Evolutionary conservation across 2,797 vertebrate species (phyloP).

Genomic region (Trachops cirrhosus): DNA sequence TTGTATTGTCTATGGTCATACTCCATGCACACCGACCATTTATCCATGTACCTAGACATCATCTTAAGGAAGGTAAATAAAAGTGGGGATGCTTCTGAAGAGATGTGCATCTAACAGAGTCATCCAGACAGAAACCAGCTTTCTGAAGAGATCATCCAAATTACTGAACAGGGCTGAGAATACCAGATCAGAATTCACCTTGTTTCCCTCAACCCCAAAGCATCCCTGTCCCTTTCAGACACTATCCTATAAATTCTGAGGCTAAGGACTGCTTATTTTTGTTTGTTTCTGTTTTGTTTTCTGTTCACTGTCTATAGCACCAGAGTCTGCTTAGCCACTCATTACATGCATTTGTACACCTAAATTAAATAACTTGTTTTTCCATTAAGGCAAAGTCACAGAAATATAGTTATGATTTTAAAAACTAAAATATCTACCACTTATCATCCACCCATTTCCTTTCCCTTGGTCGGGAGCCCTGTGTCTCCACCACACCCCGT

Average conservation of each 20-base stretch:
- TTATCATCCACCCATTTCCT: background rate
- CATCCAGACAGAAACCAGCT: background rate
- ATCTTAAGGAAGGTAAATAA: background rate
- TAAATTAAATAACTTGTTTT: background rate
- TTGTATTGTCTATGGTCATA: background rate
- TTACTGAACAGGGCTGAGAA: background rate
- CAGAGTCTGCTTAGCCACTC: background rate
- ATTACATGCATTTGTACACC: too few relatives aligned
- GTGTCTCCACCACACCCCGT: background rate
- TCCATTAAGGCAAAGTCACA: background rate
- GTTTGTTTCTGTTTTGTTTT: background rate
- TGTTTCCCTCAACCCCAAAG: background rate
- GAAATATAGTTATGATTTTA: background rate
- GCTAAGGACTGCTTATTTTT: background rate
- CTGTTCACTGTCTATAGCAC: background rate
- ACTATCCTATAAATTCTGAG: background rate
- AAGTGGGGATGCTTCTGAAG: background rate
- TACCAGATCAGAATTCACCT: background rate
- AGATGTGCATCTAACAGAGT: background rate
- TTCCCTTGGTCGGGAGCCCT: background rate
- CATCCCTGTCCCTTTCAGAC: background rate
- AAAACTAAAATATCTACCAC: background rate
- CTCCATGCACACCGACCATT: background rate
- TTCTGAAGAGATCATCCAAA: background rate
- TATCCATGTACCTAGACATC: background rate